These are phyloP conservation scores for Tamias sibiricus DNA, from an alignment of 2,113 vertebrate genomes.

Conservation along the genomic window DNA sequence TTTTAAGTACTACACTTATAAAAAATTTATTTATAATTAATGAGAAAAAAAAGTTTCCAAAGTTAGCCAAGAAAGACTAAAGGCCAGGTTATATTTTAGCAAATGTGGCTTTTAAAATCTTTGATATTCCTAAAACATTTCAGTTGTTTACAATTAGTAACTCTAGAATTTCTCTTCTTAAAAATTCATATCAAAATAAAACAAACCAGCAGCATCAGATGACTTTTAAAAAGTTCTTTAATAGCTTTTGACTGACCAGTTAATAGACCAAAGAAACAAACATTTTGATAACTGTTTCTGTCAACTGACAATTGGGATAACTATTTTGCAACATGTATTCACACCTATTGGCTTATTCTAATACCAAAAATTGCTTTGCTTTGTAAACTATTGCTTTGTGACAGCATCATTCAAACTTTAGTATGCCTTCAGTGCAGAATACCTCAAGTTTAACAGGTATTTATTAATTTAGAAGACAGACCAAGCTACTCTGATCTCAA, in stretches of 20 bases:
- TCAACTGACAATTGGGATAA: neutral
- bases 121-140: constrained; percentile 57
- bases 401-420: neutral
- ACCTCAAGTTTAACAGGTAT: constrained; percentile 29
- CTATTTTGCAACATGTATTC: neutral
- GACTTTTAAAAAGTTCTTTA: constrained; percentile 45
- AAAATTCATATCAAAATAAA: constrained; percentile 47
- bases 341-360: neutral
- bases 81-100: constrained; percentile 12
- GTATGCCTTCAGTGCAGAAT: neutral
- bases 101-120: constrained; percentile 30
- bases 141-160: constrained; percentile 36
- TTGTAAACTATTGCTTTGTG: neutral
- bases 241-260: constrained; percentile 51
- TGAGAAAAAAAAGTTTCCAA: constrained; percentile 26
- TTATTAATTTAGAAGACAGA: constrained; percentile 53
- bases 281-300: constrained; percentile 26
- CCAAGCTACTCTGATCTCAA: neutral
- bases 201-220: constrained; percentile 45
- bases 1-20: constrained; percentile 54
- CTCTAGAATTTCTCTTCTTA: constrained; percentile 22
- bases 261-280: constrained; percentile 54
- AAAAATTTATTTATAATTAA: constrained; percentile 59
- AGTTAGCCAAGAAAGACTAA: constrained; percentile 31
- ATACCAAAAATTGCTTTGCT: neutral